Conservation (phyloP, 2,888 invertebrate species). For the Cataglyphis rosenhaueri region DNA sequence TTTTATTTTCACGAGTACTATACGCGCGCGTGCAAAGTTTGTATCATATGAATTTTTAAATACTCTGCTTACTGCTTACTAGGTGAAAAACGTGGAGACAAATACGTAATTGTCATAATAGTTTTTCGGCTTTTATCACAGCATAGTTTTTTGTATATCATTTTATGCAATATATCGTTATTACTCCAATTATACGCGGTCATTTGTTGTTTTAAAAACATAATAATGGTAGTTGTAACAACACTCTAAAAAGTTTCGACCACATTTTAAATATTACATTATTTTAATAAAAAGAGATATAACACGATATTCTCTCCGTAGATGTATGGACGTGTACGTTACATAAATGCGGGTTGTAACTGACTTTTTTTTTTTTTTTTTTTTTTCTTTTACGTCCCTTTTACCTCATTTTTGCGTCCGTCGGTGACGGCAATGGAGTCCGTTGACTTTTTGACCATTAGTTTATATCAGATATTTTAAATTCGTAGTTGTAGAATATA, state of each 20-base stretch:
- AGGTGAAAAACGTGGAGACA: not conserved
- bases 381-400: conserved; percentile 34
- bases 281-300: conserved; percentile 31
- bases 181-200: not conserved
- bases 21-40: not conserved
- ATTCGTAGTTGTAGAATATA: not conserved
- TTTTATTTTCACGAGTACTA: not conserved
- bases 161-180: not conserved
- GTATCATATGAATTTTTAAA: not conserved
- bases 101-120: conserved; percentile 13
- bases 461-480: conserved; percentile 28
- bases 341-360: conserved; percentile 24
- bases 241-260: conserved; percentile 19
- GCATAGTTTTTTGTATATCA: conserved; percentile 5
- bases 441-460: conserved; percentile 11
- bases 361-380: conserved; percentile 38
- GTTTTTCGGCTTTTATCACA: not conserved
- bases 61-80: not conserved
- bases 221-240: conserved; percentile 3
- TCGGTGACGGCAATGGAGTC: conserved; percentile 39
- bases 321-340: conserved; percentile 16
- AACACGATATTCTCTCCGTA: conserved; percentile 8
- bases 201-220: not conserved
- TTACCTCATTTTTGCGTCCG: conserved; percentile 36
- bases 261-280: conserved; percentile 44